These are phyloP conservation scores for Rhynchophorus ferrugineus DNA, from an alignment of 1,140 invertebrate genomes.

Conservation along the genomic window DNA sequence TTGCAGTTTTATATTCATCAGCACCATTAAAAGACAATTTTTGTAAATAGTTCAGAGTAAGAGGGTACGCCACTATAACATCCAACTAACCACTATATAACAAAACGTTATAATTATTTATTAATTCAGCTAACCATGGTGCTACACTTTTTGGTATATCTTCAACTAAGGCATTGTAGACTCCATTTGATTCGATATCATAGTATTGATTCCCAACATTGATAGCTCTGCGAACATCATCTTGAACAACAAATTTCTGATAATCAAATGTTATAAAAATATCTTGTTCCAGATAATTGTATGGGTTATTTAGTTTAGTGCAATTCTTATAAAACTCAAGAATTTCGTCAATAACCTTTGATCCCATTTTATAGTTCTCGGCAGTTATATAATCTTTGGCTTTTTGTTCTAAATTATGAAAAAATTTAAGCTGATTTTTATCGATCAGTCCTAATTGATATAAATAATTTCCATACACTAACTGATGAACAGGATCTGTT, in stretches of 20 bases:
- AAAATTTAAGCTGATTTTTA: conserved; percentile 48
- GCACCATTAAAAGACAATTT: conserved; percentile 56
- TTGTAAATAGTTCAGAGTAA: conserved; percentile 62
- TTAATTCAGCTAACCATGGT: conserved; percentile 63
- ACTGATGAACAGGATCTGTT: conserved; percentile 66
- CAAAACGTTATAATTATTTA: conserved; percentile 56
- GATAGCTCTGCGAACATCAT: conserved; percentile 46
- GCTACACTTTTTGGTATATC: conserved; percentile 80
- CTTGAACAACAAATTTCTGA: conserved; percentile 47
- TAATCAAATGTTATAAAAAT: too few species aligned
- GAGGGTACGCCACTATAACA: conserved; percentile 72
- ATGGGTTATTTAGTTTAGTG: too few species aligned
- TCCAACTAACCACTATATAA: conserved; percentile 80
- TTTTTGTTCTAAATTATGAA: conserved; percentile 58
- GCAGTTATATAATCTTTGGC: too few species aligned
- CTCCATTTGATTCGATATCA: conserved; percentile 57
- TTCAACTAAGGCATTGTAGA: conserved; percentile 56
- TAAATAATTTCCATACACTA: conserved; percentile 59
- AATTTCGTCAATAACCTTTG: too few species aligned
- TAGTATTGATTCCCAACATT: conserved; percentile 45
- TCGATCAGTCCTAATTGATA: conserved; percentile 70
- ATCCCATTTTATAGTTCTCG: too few species aligned
- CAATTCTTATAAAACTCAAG: too few species aligned
- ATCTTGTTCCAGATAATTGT: too few species aligned
- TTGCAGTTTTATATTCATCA: conserved; percentile 53